Conservation (phyloP, 2,113 vertebrate genomes). For the Micronisus gabar region DNA sequence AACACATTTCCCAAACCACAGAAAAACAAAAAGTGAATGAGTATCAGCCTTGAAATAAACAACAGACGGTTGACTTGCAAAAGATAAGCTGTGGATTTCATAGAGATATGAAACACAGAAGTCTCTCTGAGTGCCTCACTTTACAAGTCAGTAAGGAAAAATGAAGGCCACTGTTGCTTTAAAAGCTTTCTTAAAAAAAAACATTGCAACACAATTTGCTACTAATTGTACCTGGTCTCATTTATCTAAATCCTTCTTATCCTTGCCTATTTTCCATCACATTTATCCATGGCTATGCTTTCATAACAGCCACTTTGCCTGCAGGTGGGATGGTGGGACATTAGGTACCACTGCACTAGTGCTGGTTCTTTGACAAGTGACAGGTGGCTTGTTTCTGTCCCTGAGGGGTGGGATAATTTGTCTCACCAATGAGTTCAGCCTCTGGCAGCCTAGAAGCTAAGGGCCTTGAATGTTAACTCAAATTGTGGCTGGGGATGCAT, state of each 20-base stretch:
- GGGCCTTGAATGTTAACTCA: background rate
- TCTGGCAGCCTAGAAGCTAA: background rate
- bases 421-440: conserved; percentile 1
- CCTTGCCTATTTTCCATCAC: background rate
- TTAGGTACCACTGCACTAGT: background rate
- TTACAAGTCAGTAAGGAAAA: background rate
- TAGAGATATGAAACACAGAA: background rate
- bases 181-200: background rate
- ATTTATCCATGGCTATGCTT: background rate
- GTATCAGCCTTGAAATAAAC: background rate
- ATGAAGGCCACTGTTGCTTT: background rate
- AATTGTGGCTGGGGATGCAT: background rate
- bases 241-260: background rate
- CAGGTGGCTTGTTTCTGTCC: conserved; percentile 9
- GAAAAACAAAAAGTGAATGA: background rate
- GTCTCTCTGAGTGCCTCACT: background rate
- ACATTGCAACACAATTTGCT: background rate
- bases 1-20: background rate
- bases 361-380: conserved; percentile 1
- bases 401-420: background rate
- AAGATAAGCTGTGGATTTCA: background rate
- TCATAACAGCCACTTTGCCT: background rate
- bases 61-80: background rate
- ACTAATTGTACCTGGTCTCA: background rate
- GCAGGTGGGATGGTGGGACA: background rate